phyloP scores from a whole-genome alignment of 1,140 invertebrate genomes.

The Achroia grisella region DNA sequence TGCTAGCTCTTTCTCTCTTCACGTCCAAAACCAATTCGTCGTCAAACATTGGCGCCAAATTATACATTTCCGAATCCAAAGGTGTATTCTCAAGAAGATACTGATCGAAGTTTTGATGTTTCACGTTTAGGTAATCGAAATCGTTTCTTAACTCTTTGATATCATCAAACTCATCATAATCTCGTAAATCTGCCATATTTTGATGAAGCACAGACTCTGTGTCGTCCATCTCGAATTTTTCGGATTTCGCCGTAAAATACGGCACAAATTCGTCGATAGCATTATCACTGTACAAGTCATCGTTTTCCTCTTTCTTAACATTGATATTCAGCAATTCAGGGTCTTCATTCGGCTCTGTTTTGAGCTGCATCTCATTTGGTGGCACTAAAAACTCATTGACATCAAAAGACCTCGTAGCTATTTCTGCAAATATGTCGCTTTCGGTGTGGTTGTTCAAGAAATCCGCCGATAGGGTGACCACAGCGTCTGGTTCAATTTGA shows the following conservation, averaged over 20 bases:
- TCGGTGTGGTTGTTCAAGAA: slow-evolving; percentile 47
- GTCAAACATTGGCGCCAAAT: slow-evolving; percentile 57
- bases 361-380: slow-evolving; percentile 52
- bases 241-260: slow-evolving; percentile 51
- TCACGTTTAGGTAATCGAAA: slow-evolving; percentile 52
- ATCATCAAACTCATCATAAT: slow-evolving; percentile 61
- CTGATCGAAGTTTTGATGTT: slow-evolving; percentile 56
- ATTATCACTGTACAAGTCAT: slow-evolving; percentile 54
- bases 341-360: slow-evolving; percentile 39
- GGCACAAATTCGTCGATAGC: slow-evolving; percentile 64
- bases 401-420: slow-evolving; percentile 52
- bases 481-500: slow-evolving; percentile 30
- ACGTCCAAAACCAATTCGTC: slow-evolving; percentile 54
- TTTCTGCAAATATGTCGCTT: slow-evolving; percentile 54
- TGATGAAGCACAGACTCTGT: slow-evolving; percentile 57
- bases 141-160: slow-evolving; percentile 52
- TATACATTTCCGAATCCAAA: slow-evolving; percentile 53
- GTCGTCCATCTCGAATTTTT: slow-evolving; percentile 42
- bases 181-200: slow-evolving; percentile 63
- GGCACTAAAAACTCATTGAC: slow-evolving; percentile 53
- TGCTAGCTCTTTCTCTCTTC: slow-evolving; percentile 67
- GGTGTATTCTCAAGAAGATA: slow-evolving; percentile 66
- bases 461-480: slow-evolving; percentile 51
- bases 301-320: slow-evolving; percentile 42
- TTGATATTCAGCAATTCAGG: slow-evolving; percentile 27